Conservation (phyloP, 1,140 invertebrate species). For the Zaprionus taronus region DNA sequence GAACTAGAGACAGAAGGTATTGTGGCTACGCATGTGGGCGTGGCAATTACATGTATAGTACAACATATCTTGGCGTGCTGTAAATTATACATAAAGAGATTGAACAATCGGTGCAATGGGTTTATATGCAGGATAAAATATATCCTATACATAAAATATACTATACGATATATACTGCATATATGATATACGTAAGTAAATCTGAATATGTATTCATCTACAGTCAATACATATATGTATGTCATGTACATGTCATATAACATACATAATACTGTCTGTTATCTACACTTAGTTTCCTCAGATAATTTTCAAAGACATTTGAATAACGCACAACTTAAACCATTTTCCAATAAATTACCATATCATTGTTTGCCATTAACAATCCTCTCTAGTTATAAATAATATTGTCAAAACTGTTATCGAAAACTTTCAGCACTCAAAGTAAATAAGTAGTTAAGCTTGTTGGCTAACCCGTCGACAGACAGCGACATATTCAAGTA, state of each 20-base stretch:
- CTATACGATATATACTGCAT: too few species aligned
- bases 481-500: neutral
- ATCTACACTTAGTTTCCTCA: too few species aligned
- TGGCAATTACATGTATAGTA: constrained; percentile 31
- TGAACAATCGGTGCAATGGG: neutral
- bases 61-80: constrained; percentile 19
- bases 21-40: constrained; percentile 21
- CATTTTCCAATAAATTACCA: neutral
- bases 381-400: neutral
- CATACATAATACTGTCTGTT: too few species aligned
- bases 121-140: too few species aligned
- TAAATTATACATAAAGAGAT: constrained; percentile 58
- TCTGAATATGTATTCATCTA: too few species aligned
- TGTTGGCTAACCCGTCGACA: constrained; percentile 26
- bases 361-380: constrained; percentile 3
- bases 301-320: too few species aligned
- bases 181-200: too few species aligned
- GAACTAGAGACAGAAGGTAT: neutral
- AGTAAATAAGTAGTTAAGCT: constrained; percentile 1
- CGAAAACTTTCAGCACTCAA: constrained; percentile 20
- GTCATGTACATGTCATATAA: too few species aligned
- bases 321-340: too few species aligned
- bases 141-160: too few species aligned
- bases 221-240: too few species aligned
- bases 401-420: neutral